phyloP scores from a whole-genome alignment of 2,113 vertebrate genomes.

The Tauraco erythrolophus region DNA sequence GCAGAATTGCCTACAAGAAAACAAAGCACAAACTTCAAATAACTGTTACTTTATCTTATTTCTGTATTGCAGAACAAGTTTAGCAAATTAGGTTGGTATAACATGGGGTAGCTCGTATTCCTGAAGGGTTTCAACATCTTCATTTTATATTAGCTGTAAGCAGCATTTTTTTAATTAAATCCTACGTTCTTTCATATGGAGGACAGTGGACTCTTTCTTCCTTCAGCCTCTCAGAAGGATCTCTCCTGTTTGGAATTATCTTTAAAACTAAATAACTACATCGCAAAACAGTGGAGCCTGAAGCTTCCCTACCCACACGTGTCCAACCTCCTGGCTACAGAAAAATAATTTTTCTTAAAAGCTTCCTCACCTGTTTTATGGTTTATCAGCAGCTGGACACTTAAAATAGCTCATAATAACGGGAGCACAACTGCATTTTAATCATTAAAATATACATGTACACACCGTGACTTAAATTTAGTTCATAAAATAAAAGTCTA shows the following conservation, averaged over 20 bases:
- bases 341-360: not conserved
- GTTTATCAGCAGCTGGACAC: not conserved
- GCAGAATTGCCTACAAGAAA: slow-evolving; percentile 75
- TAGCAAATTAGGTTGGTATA: accelerated
- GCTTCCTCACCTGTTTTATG: not conserved
- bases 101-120: not conserved
- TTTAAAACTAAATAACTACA: not conserved
- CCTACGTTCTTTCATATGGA: not conserved
- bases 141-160: not conserved
- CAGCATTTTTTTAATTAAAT: not conserved
- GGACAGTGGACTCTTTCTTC: not conserved
- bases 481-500: not conserved
- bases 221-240: no score
- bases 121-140: not conserved
- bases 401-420: not conserved
- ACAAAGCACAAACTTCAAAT: not conserved
- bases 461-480: not conserved
- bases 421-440: not conserved
- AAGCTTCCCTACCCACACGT: not conserved
- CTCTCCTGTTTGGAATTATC: not conserved
- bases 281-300: not conserved
- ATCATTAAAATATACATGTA: not conserved
- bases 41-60: accelerated
- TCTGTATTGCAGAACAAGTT: not conserved
- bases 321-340: not conserved